These are phyloP conservation scores for Caenorhabditis angaria DNA, from an alignment of 2,888 invertebrate genomes.

Conservation along the genomic window DNA sequence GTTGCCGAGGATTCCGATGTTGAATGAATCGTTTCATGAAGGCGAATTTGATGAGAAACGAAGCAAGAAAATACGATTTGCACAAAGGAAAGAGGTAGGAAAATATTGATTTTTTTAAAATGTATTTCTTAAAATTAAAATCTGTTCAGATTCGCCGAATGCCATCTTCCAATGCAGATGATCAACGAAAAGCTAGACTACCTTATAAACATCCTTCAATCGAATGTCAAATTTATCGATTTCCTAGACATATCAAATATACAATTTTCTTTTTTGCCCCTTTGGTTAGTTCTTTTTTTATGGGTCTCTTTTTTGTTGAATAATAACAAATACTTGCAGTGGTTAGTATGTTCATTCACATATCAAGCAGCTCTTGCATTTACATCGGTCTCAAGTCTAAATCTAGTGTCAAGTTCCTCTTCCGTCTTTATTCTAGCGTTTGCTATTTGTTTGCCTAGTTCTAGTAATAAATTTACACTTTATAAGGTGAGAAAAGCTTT, in stretches of 20 bases:
- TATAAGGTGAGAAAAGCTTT: slow-evolving; percentile 43
- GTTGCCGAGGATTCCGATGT: slow-evolving; percentile 51
- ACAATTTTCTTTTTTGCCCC: slow-evolving; percentile 65
- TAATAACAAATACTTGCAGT: slow-evolving; percentile 78
- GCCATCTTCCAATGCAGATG: slow-evolving; percentile 79
- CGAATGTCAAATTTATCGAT: slow-evolving; percentile 32
- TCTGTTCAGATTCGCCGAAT: slow-evolving; percentile 73
- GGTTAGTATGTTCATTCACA: slow-evolving; percentile 92
- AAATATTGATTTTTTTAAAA: background rate
- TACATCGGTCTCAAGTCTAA: slow-evolving; percentile 86
- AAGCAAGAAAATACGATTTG: slow-evolving; percentile 43
- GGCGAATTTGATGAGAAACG: slow-evolving; percentile 21
- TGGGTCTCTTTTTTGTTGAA: background rate
- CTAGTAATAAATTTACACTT: slow-evolving; percentile 84
- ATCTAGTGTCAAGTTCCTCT: slow-evolving; percentile 87
- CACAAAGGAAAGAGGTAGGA: slow-evolving; percentile 42
- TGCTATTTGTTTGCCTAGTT: slow-evolving; percentile 78
- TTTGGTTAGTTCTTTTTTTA: slow-evolving; percentile 48
- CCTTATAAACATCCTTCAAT: slow-evolving; percentile 79
- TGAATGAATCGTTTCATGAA: slow-evolving; percentile 32
- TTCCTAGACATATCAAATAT: slow-evolving; percentile 51
- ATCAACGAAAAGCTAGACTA: slow-evolving; percentile 88
- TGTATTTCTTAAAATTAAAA: background rate
- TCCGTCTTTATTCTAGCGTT: slow-evolving; percentile 88
- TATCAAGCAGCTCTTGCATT: slow-evolving; percentile 87